Conservation (phyloP, 2,113 vertebrate species). For the Miniopterus natalensis region DNA sequence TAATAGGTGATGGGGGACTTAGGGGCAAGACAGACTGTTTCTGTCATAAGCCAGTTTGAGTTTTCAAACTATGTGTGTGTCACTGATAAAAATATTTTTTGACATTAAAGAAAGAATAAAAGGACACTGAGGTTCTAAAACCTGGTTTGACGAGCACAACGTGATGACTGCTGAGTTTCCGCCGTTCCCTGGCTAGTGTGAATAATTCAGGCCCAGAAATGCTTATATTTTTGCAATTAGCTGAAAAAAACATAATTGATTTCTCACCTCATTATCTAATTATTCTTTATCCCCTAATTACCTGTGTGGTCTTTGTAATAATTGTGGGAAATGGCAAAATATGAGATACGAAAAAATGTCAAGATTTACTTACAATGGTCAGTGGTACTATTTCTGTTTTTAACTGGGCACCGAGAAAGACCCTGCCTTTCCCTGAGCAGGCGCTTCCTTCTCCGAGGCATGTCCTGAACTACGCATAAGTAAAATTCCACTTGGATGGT, state of each 20-base stretch:
- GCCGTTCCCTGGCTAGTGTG: not conserved
- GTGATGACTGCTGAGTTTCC: accelerated
- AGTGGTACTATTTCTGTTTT: not conserved
- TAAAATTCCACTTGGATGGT: not conserved
- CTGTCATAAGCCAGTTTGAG: not conserved
- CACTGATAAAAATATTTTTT: not conserved
- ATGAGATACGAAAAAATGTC: no score
- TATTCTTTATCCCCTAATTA: not conserved
- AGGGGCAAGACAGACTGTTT: no score
- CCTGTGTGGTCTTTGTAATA: not conserved
- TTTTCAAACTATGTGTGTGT: not conserved
- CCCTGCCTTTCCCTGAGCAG: not conserved
- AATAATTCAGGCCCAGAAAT: not conserved
- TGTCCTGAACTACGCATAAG: not conserved
- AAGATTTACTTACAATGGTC: not conserved
- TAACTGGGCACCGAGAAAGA: no score
- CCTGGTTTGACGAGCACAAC: no score
- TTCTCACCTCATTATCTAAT: slow-evolving; percentile 13
- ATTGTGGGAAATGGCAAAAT: not conserved
- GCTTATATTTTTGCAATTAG: slow-evolving; percentile 28
- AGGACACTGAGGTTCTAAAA: no score
- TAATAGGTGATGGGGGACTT: accelerated
- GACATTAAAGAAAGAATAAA: not conserved
- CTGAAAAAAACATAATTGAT: not conserved
- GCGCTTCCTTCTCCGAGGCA: accelerated